Base-by-base conservation (phyloP, 1,140 invertebrate species). In the Drosophila bifasciata region DNA sequence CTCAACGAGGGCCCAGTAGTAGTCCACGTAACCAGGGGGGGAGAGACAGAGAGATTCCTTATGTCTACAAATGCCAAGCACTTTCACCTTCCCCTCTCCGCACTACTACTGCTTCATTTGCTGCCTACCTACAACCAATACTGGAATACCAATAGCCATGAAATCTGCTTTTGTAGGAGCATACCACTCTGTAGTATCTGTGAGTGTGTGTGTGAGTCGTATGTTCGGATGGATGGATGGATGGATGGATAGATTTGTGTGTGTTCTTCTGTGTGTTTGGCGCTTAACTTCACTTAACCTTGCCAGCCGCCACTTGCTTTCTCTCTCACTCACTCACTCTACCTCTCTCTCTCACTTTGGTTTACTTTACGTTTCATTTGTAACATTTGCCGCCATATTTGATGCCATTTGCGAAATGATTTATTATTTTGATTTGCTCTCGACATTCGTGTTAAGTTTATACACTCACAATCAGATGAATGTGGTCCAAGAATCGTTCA, bases 341-440 rank as follows among this genome's bases (percentile, higher is more conserved):
- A 2, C 19, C 19, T 21, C 66, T 66, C 9, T 78, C 72, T 0
- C 68, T 67, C 62, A 3, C 2, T n/a, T n/a, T 11, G 32, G 80
- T 80, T 86, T 86, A 77, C 77, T 76, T 88, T 88, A 83, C 83
- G 83, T 86, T 90, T 90, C 83, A 90, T 90, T 90, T 90, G 86
- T 77, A 90, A 90, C 86, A 90, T 90, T 90, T 90, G 88, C 88
- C 88, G 76, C 79, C 83, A 90, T 89, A 89, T 89, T 89, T 89
- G 84, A 88, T 89, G 84, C 84, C 84, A 88, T 88, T 88, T 89
- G 81, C 68, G 79, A 84, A 83, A 89, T 88, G 84, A 89, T 89
- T 88, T 88, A 89, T 89, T 89, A 88, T 88, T 89, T 88, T 84
- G 84, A 89, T 88, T 88, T 89, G 83, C 81, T 83, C 64, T 81